Evolutionary conservation across 2,113 vertebrate genomes (phyloP).

Genomic region (Anarrhichthys ocellatus): DNA sequence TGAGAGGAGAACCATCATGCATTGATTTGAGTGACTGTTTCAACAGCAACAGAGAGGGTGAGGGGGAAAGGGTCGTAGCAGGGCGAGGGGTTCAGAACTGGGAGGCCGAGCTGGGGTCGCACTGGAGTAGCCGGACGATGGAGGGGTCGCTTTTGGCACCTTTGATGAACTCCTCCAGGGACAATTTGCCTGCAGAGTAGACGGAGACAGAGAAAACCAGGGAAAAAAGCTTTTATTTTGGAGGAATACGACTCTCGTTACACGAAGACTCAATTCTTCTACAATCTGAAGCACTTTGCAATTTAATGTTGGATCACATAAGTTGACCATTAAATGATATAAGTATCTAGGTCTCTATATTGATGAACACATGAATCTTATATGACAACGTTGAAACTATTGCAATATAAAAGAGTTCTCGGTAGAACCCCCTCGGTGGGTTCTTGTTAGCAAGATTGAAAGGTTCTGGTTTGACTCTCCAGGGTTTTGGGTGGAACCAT

Average conservation of each 20-base stretch:
- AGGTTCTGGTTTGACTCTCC: not conserved
- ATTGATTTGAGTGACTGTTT: constrained; percentile 78
- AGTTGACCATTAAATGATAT: not conserved
- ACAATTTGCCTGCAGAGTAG: constrained; percentile 89
- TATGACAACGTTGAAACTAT: not conserved
- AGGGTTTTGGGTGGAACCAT: not conserved
- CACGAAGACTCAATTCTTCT: not conserved
- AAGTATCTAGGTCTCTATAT: not conserved
- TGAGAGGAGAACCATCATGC: constrained; percentile 84
- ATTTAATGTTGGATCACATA: too few species aligned
- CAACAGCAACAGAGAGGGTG: constrained; percentile 59
- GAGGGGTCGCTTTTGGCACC: constrained; percentile 99
- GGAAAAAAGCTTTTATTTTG: not conserved
- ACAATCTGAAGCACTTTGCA: too few species aligned
- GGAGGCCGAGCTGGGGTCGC: constrained; percentile 94
- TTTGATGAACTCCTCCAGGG: constrained; percentile 98
- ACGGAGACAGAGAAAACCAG: not conserved
- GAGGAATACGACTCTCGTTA: not conserved
- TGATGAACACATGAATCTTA: not conserved
- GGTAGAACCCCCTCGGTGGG: too few species aligned
- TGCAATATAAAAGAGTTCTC: too few species aligned
- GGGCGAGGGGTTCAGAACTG: constrained; percentile 88
- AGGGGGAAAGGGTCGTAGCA: constrained; percentile 10
- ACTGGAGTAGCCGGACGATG: constrained; percentile 98
- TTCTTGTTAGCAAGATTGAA: not conserved